Conservation (phyloP, 1,140 invertebrate species). For the Drosophila virilis region DNA sequence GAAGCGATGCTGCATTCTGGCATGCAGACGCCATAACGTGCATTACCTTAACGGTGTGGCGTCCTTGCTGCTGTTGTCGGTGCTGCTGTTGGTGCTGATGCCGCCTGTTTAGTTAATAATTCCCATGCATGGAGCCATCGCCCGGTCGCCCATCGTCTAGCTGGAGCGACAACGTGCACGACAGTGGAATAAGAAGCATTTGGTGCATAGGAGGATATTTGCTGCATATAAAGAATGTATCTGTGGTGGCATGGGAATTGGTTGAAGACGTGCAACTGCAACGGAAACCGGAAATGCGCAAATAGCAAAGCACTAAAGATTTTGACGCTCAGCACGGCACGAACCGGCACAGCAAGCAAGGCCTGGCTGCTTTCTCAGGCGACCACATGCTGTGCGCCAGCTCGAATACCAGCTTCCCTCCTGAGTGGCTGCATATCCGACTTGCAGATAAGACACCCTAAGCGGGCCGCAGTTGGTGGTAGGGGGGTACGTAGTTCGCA, state of each 20-base stretch:
- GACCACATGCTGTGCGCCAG: slow-evolving; percentile 60
- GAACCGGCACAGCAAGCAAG: slow-evolving; percentile 12
- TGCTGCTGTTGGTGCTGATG: slow-evolving; percentile 10
- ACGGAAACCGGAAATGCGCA: slow-evolving; percentile 82
- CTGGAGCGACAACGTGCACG: slow-evolving; percentile 24
- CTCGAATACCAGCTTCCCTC: slow-evolving; percentile 11
- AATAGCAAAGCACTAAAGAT: slow-evolving; percentile 77
- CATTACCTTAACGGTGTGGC: slow-evolving; percentile 36
- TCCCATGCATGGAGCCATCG: slow-evolving; percentile 60
- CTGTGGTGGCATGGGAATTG: slow-evolving; percentile 16
- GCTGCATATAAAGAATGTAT: slow-evolving; percentile 71
- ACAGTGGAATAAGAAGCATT: slow-evolving; percentile 58
- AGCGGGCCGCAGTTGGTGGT: slow-evolving; percentile 38
- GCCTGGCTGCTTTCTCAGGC: background rate
- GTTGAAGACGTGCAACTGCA: slow-evolving; percentile 64
- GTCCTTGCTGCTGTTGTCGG: slow-evolving; percentile 17
- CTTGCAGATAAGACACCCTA: slow-evolving; percentile 55
- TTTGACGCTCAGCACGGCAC: slow-evolving; percentile 61
- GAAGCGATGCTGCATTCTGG: slow-evolving; percentile 40
- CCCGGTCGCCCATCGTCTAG: background rate
- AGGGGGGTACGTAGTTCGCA: too few species aligned
- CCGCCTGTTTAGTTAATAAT: slow-evolving; percentile 73
- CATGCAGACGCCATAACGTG: slow-evolving; percentile 51
- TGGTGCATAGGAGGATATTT: slow-evolving; percentile 73
- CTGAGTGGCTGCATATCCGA: slow-evolving; percentile 47